Percentiles rank a stretch among this genome's conserved stretches.
phyloP scores from a whole-genome alignment of 2,113 vertebrate genomes.

The Elephantulus edwardii region DNA sequence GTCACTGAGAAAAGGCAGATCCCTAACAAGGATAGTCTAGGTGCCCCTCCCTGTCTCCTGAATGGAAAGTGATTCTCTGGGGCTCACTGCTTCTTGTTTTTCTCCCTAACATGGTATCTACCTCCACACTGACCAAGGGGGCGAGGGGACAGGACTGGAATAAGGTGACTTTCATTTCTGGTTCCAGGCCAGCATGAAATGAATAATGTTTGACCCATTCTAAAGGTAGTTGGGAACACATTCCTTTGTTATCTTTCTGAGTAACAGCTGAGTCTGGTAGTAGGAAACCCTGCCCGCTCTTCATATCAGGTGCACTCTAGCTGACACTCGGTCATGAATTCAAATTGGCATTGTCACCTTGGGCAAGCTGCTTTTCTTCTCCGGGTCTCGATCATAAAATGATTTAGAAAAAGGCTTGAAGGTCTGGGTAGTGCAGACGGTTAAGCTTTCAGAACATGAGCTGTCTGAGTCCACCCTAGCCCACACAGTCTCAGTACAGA shows the following conservation, averaged over 20 bases:
- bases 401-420: background rate
- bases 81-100: too few species aligned
- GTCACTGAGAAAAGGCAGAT: background rate
- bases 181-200: background rate
- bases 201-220: background rate
- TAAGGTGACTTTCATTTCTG: background rate
- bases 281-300: background rate
- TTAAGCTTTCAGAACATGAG: background rate
- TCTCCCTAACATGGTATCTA: background rate
- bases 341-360: background rate
- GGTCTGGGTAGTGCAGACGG: background rate
- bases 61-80: background rate
- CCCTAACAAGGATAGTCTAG: too few species aligned
- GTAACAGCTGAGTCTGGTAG: too few species aligned
- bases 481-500: background rate
- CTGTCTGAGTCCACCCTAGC: too few species aligned
- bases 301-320: background rate
- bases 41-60: background rate
- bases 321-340: background rate
- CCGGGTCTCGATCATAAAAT: background rate
- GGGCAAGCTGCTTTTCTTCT: background rate
- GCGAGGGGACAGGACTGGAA: background rate
- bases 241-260: accelerated
- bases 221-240: background rate
- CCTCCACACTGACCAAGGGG: background rate